Conservation (phyloP, 2,888 invertebrate species). For the Agonum fuliginosum region DNA sequence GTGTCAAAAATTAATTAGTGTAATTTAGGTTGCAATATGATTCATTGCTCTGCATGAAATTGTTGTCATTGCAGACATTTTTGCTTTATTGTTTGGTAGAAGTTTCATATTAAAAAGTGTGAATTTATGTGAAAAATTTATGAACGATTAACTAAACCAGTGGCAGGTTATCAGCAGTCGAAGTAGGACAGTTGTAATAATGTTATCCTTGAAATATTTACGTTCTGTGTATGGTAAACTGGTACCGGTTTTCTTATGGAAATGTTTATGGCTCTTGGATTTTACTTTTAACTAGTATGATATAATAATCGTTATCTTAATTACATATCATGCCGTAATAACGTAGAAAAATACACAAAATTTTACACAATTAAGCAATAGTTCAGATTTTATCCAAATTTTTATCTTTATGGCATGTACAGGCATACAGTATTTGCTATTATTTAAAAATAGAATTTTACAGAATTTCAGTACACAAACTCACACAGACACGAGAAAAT, state of each 20-base stretch:
- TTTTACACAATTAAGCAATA: no score
- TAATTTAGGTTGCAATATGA: conserved; percentile 23
- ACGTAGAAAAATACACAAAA: no score
- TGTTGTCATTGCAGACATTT: conserved; percentile 28
- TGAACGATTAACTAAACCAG: not conserved
- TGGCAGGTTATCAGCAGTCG: conserved; percentile 17
- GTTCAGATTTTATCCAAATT: no score
- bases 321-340: not conserved
- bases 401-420: no score
- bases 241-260: conserved; percentile 40
- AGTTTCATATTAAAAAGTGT: not conserved
- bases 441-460: no score
- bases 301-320: not conserved
- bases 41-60: conserved; percentile 27
- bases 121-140: not conserved
- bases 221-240: conserved; percentile 16
- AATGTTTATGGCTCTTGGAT: not conserved
- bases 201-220: conserved; percentile 40
- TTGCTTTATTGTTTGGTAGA: conserved; percentile 11
- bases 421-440: no score
- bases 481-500: no score
- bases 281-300: conserved; percentile 21
- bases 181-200: conserved; percentile 31
- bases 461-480: not conserved
- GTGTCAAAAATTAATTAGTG: conserved; percentile 34